These are phyloP conservation scores for Camelus dromedarius DNA, from an alignment of 2,113 vertebrate species.

Conservation along the genomic window DNA sequence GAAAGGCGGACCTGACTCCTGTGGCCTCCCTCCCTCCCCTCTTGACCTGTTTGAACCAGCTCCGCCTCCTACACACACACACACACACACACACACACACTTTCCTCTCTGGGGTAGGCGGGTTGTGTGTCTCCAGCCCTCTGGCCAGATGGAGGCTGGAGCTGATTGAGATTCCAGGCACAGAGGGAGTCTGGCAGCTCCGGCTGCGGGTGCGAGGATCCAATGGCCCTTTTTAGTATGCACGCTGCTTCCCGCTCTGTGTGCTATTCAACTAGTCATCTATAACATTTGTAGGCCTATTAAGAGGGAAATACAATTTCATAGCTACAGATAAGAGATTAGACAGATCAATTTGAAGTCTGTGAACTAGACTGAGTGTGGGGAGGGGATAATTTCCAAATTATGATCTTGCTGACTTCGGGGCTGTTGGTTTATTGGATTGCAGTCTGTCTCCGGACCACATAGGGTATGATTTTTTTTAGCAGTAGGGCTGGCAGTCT, in stretches of 20 bases:
- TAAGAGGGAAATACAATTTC: slow-evolving; percentile 88
- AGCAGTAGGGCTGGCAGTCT: not conserved
- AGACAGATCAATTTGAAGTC: slow-evolving; percentile 83
- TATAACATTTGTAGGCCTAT: slow-evolving; percentile 83
- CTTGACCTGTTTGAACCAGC: too few relatives aligned
- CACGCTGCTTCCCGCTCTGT: not conserved
- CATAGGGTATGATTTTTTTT: not conserved
- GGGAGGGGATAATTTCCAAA: slow-evolving; percentile 54
- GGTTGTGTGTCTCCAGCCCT: not conserved
- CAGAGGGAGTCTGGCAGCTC: rapidly evolving
- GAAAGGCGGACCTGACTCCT: not conserved
- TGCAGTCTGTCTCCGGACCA: not conserved
- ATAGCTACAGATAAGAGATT: slow-evolving; percentile 86
- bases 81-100: not conserved
- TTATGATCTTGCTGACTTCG: slow-evolving; percentile 41
- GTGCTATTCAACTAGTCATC: slow-evolving; percentile 74
- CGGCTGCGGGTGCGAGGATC: not conserved
- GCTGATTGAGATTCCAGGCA: not conserved
- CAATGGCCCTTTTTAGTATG: slow-evolving; percentile 56
- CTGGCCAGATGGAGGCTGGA: not conserved
- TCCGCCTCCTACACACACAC: too few relatives aligned
- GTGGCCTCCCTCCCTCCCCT: rapidly evolving
- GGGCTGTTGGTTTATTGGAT: slow-evolving; percentile 63
- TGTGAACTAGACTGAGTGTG: not conserved
- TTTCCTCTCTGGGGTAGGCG: too few relatives aligned